phyloP scores from a whole-genome alignment of 2,888 invertebrate species.

The Sinelater perroti region DNA sequence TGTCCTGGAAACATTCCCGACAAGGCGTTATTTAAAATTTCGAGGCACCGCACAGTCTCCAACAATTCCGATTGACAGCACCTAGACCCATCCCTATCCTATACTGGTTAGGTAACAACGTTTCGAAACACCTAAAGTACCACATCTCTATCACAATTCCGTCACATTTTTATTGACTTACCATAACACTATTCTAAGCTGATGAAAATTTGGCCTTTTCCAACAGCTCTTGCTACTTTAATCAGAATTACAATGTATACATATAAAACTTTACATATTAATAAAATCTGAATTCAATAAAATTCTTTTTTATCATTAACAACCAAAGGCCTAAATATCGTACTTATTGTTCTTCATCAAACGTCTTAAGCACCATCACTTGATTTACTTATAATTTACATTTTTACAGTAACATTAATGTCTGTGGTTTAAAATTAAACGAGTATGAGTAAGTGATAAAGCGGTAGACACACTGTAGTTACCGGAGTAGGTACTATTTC shows the following conservation, averaged over 20 bases:
- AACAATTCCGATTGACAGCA: slow-evolving; percentile 43
- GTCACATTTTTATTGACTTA: slow-evolving; percentile 36
- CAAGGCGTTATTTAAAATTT: slow-evolving; percentile 33
- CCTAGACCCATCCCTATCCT: slow-evolving; percentile 39
- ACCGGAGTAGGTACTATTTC: no score
- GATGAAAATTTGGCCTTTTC: slow-evolving; percentile 22
- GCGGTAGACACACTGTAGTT: slow-evolving; percentile 9
- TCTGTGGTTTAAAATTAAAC: neutral
- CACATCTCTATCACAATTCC: slow-evolving; percentile 50
- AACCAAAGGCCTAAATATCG: slow-evolving; percentile 38
- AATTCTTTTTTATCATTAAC: slow-evolving; percentile 30
- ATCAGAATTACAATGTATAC: slow-evolving; percentile 29
- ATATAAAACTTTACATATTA: slow-evolving; percentile 33
- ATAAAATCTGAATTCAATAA: slow-evolving; percentile 33
- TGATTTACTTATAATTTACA: slow-evolving; percentile 27
- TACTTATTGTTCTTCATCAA: slow-evolving; percentile 20
- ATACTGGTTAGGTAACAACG: slow-evolving; percentile 40
- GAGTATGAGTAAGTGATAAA: neutral
- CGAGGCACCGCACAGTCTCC: slow-evolving; percentile 59
- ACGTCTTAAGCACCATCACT: slow-evolving; percentile 34
- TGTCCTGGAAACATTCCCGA: slow-evolving; percentile 28
- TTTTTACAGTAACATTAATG: slow-evolving; percentile 3
- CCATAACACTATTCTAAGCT: slow-evolving; percentile 29
- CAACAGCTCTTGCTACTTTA: slow-evolving; percentile 7
- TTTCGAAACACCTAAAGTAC: slow-evolving; percentile 51